Percentiles rank a stretch among this genome's conserved stretches.
Conservation (phyloP, 2,888 invertebrate genomes). For the Eupithecia vulgata region DNA sequence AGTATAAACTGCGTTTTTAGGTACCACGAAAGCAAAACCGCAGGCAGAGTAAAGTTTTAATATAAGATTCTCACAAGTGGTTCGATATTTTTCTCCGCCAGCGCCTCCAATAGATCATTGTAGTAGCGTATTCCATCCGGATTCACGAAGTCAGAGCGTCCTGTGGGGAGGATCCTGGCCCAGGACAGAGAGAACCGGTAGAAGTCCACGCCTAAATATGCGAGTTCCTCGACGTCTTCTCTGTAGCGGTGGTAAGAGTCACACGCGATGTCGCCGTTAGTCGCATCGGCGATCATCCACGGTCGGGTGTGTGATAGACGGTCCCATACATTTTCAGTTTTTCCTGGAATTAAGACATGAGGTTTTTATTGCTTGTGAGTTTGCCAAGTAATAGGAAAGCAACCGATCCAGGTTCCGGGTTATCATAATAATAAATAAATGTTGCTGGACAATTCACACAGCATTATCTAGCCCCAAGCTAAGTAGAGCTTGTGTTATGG, state of each 20-base stretch:
- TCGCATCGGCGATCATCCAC: conserved; percentile 84
- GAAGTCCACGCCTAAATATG: conserved; percentile 81
- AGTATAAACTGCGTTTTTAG: neutral
- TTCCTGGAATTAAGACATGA: conserved; percentile 62
- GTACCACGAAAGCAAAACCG: neutral
- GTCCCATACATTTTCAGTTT: conserved; percentile 87
- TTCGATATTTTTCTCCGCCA: conserved; percentile 85
- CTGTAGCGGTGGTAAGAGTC: conserved; percentile 88
- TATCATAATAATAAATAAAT: no score
- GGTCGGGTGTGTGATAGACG: conserved; percentile 78
- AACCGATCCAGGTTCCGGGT: no score
- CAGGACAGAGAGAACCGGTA: conserved; percentile 86
- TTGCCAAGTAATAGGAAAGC: neutral
- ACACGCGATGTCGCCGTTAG: conserved; percentile 87
- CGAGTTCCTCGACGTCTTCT: conserved; percentile 83
- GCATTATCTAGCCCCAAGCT: no score
- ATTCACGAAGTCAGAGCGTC: conserved; percentile 82
- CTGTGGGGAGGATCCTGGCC: conserved; percentile 86
- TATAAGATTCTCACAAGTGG: conserved; percentile 76
- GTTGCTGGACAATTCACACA: no score
- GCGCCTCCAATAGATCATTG: conserved; percentile 85
- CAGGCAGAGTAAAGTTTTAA: neutral
- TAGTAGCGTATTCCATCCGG: conserved; percentile 86
- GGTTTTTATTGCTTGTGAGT: neutral
- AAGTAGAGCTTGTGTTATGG: no score